Percentiles rank a stretch among this genome's conserved stretches.
Conservation (phyloP, 2,113 vertebrate species). For the Entelurus aequoreus region DNA sequence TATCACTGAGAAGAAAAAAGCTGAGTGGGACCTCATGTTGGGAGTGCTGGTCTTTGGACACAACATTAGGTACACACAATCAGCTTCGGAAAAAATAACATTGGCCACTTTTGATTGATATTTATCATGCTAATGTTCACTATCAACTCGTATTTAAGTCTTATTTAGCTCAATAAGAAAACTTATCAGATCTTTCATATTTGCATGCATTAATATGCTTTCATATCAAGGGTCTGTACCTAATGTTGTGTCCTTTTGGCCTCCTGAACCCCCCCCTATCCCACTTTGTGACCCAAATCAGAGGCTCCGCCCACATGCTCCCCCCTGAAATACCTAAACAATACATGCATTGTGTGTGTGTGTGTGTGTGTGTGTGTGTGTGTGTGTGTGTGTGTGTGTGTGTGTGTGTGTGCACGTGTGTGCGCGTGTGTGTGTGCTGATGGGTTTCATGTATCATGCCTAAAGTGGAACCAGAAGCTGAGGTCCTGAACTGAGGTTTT, state of each 20-base stretch:
- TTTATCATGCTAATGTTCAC: too few relatives aligned
- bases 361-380: constrained; percentile 1
- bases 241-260: constrained; percentile 1
- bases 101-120: too few relatives aligned
- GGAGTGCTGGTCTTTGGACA: too few relatives aligned
- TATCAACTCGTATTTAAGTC: too few relatives aligned
- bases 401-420: constrained; percentile 6
- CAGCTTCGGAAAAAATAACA: too few relatives aligned
- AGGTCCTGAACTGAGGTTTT: constrained; percentile 46
- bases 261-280: constrained; percentile 7
- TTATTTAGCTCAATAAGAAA: too few relatives aligned
- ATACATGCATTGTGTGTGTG: constrained; percentile 51
- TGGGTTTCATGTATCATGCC: constrained; percentile 48
- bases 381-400: constrained; percentile 20
- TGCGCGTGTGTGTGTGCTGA: constrained; percentile 13
- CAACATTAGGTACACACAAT: too few relatives aligned
- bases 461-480: constrained; percentile 64
- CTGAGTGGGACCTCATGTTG: too few relatives aligned
- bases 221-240: too few relatives aligned
- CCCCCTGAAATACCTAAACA: constrained; percentile 37
- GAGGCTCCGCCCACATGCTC: constrained; percentile 18
- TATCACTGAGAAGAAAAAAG: neutral
- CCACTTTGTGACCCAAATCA: constrained; percentile 30
- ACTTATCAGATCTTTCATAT: too few relatives aligned
- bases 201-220: too few relatives aligned